These are phyloP conservation scores for Lepidurus couesii DNA, from an alignment of 1,140 invertebrate species.

Conservation along the genomic window DNA sequence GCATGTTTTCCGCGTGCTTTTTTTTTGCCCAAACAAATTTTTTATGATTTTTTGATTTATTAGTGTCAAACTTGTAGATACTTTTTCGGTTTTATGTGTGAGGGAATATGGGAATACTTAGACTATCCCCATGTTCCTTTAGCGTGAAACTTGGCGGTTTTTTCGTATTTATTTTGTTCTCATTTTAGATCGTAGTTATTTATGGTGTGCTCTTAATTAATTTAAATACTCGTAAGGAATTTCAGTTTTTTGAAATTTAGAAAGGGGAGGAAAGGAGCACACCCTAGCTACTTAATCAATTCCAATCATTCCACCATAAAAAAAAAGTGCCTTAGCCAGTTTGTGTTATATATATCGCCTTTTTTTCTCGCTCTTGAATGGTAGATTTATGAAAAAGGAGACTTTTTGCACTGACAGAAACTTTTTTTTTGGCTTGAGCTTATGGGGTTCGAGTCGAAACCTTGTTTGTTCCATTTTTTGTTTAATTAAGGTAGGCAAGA, in stretches of 20 bases:
- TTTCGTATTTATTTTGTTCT: too few relatives aligned
- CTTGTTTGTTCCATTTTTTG: background rate
- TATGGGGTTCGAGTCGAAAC: background rate
- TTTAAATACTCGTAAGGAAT: background rate
- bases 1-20: background rate
- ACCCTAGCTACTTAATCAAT: conserved; percentile 8
- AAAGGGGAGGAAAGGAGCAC: background rate
- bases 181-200: background rate
- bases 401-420: background rate
- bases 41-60: conserved; percentile 26
- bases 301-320: conserved; percentile 4
- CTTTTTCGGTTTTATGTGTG: background rate
- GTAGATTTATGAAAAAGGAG: background rate
- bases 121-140: too few relatives aligned
- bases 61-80: background rate
- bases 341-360: background rate
- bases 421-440: background rate
- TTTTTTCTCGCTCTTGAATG: background rate
- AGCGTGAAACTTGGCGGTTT: too few relatives aligned
- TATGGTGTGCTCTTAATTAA: background rate
- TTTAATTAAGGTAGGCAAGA: conserved; percentile 5
- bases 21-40: conserved; percentile 17
- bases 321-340: conserved; percentile 8
- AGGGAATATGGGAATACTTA: background rate
- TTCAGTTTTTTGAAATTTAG: background rate